A percentile compares a stretch with the other conserved stretches of the same genome.
Conservation (phyloP, 2,113 vertebrate genomes). For the Gorsachius goisagi region DNA sequence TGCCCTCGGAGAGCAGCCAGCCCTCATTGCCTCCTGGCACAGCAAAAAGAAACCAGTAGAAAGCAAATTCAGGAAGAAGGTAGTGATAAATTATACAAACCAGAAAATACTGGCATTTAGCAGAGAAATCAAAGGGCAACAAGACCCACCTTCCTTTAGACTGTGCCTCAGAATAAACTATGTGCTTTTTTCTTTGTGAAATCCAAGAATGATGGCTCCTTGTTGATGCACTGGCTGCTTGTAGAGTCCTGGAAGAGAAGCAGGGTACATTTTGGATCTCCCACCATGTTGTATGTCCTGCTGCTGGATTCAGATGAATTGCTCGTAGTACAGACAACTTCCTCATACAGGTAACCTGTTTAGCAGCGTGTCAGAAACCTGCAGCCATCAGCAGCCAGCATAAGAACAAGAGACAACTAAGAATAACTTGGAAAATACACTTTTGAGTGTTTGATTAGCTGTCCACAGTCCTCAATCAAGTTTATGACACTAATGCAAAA, state of each 20-base stretch:
- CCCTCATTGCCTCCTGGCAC: fast-evolving
- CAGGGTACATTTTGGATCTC: background rate
- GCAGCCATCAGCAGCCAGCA: background rate
- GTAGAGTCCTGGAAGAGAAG: background rate
- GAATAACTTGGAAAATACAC: background rate
- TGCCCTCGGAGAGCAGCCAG: background rate
- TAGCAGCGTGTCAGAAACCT: background rate
- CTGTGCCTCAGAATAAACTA: background rate
- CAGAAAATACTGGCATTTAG: background rate
- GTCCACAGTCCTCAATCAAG: background rate
- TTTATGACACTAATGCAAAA: background rate
- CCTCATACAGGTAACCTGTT: background rate
- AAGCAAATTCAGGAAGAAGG: background rate
- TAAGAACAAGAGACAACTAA: background rate
- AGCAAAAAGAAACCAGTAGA: background rate
- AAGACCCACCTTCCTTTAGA: background rate
- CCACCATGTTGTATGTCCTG: background rate
- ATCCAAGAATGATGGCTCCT: background rate
- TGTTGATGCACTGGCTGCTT: background rate
- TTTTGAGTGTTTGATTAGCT: background rate
- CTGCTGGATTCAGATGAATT: background rate
- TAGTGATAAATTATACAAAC: background rate
- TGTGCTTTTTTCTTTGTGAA: background rate
- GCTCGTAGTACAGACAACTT: background rate
- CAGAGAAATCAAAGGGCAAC: background rate